Conservation (phyloP, 1,140 invertebrate species). For the Penaeus indicus region DNA sequence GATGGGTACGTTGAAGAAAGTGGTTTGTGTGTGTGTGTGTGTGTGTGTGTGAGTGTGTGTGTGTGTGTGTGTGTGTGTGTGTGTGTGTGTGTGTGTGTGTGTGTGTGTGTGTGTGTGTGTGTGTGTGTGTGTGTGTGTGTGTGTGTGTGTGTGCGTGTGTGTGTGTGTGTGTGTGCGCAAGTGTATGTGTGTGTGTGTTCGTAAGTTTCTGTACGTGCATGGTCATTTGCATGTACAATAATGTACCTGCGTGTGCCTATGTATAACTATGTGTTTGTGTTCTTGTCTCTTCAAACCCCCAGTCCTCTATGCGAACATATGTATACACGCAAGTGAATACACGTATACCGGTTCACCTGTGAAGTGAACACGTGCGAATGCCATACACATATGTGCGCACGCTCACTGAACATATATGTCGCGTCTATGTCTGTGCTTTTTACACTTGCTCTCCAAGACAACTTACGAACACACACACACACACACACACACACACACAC, state of each 20-base stretch:
- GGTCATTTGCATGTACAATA: too few relatives aligned
- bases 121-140: constrained; percentile 20
- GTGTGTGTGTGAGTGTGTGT: constrained; percentile 17
- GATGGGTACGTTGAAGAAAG: background rate
- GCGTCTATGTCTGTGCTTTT: too few relatives aligned
- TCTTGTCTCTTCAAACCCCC: background rate
- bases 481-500: too few relatives aligned
- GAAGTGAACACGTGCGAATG: background rate
- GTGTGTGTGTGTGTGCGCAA: background rate
- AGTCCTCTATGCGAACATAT: constrained; percentile 3
- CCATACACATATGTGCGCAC: background rate
- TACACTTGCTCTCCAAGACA: too few relatives aligned
- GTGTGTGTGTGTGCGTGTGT: background rate
- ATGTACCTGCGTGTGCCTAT: too few relatives aligned
- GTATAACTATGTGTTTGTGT: background rate
- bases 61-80: constrained; percentile 32
- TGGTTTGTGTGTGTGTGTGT: constrained; percentile 3
- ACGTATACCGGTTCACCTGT: background rate
- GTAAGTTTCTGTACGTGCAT: too few relatives aligned
- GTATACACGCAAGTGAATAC: background rate
- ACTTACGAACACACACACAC: too few relatives aligned
- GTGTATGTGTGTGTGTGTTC: background rate
- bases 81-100: constrained; percentile 19
- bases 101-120: constrained; percentile 23
- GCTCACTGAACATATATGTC: too few relatives aligned